Evolutionary conservation across 2,888 invertebrate species (phyloP).

Genomic region (Habroteleia sp.): DNA sequence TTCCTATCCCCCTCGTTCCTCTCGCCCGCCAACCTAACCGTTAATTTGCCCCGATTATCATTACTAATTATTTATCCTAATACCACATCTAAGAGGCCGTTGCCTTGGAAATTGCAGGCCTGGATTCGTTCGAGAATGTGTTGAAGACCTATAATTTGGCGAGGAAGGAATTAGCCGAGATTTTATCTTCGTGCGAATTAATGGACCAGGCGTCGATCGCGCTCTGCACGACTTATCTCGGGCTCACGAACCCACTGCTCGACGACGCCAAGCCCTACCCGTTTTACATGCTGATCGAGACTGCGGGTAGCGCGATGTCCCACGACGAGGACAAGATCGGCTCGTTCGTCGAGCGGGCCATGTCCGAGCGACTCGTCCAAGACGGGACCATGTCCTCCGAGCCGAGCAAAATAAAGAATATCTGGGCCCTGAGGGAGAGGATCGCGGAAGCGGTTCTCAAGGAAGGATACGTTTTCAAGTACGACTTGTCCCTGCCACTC

Average conservation of each 20-base stretch:
- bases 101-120: slow-evolving; percentile 82
- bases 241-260: slow-evolving; percentile 82
- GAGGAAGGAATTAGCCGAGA: slow-evolving; percentile 90
- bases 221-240: slow-evolving; percentile 85
- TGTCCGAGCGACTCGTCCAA: slow-evolving; percentile 86
- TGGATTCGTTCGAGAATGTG: slow-evolving; percentile 89
- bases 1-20: no score
- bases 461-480: slow-evolving; percentile 96
- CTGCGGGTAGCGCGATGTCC: slow-evolving; percentile 90
- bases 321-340: slow-evolving; percentile 95
- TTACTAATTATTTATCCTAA: no score
- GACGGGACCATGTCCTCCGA: slow-evolving; percentile 95
- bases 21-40: no score
- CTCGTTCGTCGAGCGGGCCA: slow-evolving; percentile 87
- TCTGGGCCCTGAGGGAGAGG: slow-evolving; percentile 94
- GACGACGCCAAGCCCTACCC: slow-evolving; percentile 82
- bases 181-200: slow-evolving; percentile 97
- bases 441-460: slow-evolving; percentile 88
- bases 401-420: slow-evolving; percentile 88
- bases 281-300: slow-evolving; percentile 93
- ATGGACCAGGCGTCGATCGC: slow-evolving; percentile 90
- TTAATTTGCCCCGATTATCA: no score
- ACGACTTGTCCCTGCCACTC: slow-evolving; percentile 95
- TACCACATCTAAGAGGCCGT: no score
- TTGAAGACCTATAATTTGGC: slow-evolving; percentile 89